Evolutionary conservation across 2,888 invertebrate species (phyloP).

Genomic region (Pomacea canaliculata): DNA sequence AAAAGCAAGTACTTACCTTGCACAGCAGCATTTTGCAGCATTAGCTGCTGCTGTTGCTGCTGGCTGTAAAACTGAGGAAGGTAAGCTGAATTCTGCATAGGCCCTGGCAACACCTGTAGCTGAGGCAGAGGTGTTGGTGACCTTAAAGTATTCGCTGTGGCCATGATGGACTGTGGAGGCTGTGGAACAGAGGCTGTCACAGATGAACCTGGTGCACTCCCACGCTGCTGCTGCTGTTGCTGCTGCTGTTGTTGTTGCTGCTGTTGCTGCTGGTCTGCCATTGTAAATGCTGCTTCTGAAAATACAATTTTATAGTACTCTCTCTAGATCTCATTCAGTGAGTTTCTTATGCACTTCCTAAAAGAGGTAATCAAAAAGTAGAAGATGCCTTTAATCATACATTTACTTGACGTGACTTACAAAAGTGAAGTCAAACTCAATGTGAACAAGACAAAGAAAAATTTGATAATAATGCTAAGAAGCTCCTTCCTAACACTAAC

Average conservation of each 20-base stretch:
- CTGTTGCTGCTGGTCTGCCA: conserved; percentile 38
- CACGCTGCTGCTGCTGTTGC: conserved; percentile 29
- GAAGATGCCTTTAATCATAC: no score
- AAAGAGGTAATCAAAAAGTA: no score
- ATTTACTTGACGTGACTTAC: no score
- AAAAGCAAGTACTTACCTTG: conserved; percentile 44
- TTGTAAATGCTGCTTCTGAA: conserved; percentile 33
- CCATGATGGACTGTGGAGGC: conserved; percentile 40
- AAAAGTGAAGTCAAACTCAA: no score
- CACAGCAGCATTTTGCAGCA: conserved; percentile 61
- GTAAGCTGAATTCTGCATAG: conserved; percentile 56
- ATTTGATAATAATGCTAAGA: no score
- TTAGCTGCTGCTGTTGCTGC: conserved; percentile 49
- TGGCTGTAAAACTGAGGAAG: conserved; percentile 56
- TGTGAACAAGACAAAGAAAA: no score
- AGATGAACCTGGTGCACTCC: conserved; percentile 21
- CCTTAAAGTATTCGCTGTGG: conserved; percentile 46
- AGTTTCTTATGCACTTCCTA: background rate
- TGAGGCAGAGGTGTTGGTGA: conserved; percentile 49
- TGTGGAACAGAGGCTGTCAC: conserved; percentile 38
- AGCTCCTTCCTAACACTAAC: no score
- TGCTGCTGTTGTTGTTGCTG: conserved; percentile 27
- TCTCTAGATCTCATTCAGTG: background rate
- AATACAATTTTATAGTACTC: background rate
- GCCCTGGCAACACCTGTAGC: conserved; percentile 60